Evolutionary conservation across 2,113 vertebrate species (phyloP).

Genomic region (Mirza zaza): DNA sequence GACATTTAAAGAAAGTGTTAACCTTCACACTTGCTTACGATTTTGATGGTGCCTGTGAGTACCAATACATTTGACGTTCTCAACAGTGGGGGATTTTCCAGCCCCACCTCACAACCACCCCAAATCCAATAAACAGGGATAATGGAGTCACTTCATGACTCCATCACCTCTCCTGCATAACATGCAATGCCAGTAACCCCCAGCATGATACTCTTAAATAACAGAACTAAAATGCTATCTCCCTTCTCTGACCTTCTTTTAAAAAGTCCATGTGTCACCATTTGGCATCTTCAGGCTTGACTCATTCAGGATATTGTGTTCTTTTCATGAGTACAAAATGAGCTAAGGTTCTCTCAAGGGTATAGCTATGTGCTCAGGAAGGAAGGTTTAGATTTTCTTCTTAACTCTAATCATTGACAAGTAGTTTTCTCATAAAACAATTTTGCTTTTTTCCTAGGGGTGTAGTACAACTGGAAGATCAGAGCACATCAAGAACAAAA

Average conservation of each 20-base stretch:
- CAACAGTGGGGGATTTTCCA: neutral
- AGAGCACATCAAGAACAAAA: constrained; percentile 38
- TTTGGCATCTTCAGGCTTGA: constrained; percentile 48
- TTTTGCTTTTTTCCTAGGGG: constrained; percentile 37
- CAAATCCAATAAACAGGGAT: neutral
- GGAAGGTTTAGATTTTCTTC: constrained; percentile 44
- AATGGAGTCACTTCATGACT: neutral
- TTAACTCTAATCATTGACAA: constrained; percentile 46
- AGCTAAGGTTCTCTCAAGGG: constrained; percentile 50
- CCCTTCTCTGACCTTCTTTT: neutral
- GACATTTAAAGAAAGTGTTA: neutral
- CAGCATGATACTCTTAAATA: neutral
- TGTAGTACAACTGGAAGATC: constrained; percentile 25
- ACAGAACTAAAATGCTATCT: neutral
- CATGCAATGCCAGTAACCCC: neutral
- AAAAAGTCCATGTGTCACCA: constrained; percentile 9
- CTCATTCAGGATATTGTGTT: constrained; percentile 47
- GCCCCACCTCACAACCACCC: too few species aligned
- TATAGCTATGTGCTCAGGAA: neutral
- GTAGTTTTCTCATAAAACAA: constrained; percentile 44
- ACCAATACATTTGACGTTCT: neutral
- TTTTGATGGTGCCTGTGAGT: neutral
- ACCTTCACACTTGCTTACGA: neutral
- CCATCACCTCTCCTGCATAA: neutral
- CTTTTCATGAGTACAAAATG: constrained; percentile 12